Evolutionary conservation across 2,888 invertebrate genomes (phyloP).

Genomic region (Micoletzkya japonica): DNA sequence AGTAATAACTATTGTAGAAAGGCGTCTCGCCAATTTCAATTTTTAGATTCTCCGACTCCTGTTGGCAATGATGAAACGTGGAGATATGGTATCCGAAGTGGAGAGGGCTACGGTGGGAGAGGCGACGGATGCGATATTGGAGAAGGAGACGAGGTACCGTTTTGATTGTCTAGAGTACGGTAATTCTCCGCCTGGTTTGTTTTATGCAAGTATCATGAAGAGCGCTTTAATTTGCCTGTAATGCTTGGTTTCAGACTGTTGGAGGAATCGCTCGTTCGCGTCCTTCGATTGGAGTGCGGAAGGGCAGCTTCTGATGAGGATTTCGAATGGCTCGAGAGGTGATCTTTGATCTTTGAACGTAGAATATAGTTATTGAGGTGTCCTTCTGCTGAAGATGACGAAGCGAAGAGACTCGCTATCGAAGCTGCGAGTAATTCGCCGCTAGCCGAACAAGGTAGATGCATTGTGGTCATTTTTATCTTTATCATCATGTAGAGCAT

Average conservation of each 20-base stretch:
- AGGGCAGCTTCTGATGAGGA: not conserved
- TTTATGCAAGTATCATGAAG: not conserved
- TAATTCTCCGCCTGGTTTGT: not conserved
- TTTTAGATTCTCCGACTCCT: slow-evolving; percentile 12
- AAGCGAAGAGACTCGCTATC: slow-evolving; percentile 17
- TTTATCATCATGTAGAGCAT: too few relatives aligned
- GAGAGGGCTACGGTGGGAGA: not conserved
- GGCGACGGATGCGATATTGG: not conserved
- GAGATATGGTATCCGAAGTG: not conserved
- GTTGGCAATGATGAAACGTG: not conserved
- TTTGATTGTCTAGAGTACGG: not conserved
- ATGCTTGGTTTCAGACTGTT: not conserved
- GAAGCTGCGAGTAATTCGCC: not conserved
- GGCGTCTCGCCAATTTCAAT: not conserved
- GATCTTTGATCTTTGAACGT: too few relatives aligned
- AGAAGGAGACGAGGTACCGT: not conserved
- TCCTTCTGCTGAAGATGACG: not conserved
- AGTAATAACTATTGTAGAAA: not conserved
- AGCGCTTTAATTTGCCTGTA: not conserved
- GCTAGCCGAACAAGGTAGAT: not conserved
- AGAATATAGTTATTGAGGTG: slow-evolving; percentile 7
- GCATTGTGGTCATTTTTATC: too few relatives aligned
- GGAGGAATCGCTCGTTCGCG: slow-evolving; percentile 13
- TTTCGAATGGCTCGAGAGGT: slow-evolving; percentile 20
- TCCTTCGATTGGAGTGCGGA: not conserved